Evolutionary conservation across 2,797 vertebrate genomes (phyloP).

Genomic region (Labeo calbasu): DNA sequence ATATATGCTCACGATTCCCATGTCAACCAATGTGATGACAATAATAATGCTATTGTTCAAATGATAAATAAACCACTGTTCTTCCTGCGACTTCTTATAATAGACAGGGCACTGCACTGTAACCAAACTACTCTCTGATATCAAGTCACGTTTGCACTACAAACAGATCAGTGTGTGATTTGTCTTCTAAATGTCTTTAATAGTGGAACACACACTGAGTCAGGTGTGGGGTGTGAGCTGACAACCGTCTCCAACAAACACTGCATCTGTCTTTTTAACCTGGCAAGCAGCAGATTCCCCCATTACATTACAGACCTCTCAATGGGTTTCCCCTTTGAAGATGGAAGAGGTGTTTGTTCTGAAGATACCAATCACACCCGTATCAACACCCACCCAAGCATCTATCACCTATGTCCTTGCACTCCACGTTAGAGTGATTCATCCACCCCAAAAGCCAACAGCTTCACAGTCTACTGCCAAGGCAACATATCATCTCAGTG

Average conservation of each 20-base stretch:
- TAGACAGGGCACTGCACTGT: not conserved
- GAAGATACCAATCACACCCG: constrained; percentile 57
- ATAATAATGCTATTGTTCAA: constrained; percentile 15
- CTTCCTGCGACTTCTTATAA: not conserved
- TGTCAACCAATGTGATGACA: not conserved
- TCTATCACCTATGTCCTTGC: constrained; percentile 1
- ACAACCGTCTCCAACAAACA: constrained; percentile 25
- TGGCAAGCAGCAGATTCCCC: constrained; percentile 49
- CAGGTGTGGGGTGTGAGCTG: constrained; percentile 12
- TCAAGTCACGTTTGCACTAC: constrained; percentile 55
- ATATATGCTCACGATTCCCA: not conserved
- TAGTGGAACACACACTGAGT: constrained; percentile 20
- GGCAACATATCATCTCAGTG: constrained; percentile 18
- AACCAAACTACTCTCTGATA: constrained; percentile 56
- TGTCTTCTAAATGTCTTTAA: constrained; percentile 49
- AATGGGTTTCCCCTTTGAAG: constrained; percentile 59
- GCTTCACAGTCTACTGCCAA: constrained; percentile 53
- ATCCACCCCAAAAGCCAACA: constrained; percentile 37
- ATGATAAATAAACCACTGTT: not conserved
- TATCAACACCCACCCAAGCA: constrained; percentile 61
- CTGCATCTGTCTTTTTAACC: constrained; percentile 11
- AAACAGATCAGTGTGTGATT: constrained; percentile 54
- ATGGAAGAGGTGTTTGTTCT: constrained; percentile 51
- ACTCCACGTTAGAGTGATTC: constrained; percentile 25
- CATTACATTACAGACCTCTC: constrained; percentile 63